Evolutionary conservation across 2,113 vertebrate species (phyloP).

Genomic region (Theropithecus gelada): DNA sequence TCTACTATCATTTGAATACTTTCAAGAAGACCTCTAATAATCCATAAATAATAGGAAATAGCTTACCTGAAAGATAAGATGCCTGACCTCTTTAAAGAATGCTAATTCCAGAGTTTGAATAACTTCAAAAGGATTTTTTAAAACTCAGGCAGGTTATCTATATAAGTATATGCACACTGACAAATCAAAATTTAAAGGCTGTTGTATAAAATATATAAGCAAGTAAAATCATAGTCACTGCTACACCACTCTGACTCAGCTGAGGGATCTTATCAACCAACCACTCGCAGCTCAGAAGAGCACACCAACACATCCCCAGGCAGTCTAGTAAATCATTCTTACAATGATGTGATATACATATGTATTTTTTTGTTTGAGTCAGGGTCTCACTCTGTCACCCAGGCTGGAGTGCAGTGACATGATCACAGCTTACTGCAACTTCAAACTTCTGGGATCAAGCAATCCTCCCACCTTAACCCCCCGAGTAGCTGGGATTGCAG

Average conservation of each 20-base stretch:
- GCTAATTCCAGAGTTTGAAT: background rate
- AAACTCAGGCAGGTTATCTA: background rate
- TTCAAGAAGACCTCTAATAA: background rate
- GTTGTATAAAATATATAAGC: background rate
- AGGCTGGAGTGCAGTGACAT: too few species aligned
- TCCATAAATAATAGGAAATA: background rate
- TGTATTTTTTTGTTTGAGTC: background rate
- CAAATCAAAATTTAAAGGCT: slow-evolving; percentile 22
- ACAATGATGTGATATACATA: background rate
- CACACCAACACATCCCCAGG: background rate
- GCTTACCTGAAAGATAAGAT: background rate
- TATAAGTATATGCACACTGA: background rate
- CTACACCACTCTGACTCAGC: background rate
- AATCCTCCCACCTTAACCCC: background rate
- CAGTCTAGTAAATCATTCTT: slow-evolving; percentile 8
- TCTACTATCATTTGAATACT: background rate
- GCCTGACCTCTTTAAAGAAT: background rate
- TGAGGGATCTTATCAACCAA: background rate
- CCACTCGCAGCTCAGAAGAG: background rate
- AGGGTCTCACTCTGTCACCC: background rate
- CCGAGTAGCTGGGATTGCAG: background rate
- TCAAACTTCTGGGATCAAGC: background rate
- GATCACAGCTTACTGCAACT: too few species aligned
- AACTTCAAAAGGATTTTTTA: background rate
- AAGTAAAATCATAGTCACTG: background rate